Evolutionary conservation across 1,140 invertebrate species (phyloP).

Genomic region (Yoshiicerus persimilis): DNA sequence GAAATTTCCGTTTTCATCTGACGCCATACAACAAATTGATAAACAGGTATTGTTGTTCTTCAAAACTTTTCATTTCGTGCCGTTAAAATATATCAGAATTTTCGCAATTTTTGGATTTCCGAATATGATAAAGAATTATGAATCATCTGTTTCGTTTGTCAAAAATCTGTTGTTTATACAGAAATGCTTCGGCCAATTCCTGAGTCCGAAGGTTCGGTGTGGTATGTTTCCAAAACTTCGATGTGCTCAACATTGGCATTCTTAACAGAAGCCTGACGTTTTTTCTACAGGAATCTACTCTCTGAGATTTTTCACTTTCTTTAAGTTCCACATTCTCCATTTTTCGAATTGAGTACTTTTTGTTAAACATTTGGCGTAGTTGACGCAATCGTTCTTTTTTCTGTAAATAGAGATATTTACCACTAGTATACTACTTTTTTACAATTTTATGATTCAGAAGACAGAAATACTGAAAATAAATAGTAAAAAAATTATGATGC

Average conservation of each 20-base stretch:
- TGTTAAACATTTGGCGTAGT: slow-evolving; percentile 74
- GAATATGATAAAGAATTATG: no score
- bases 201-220: slow-evolving; percentile 64
- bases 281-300: slow-evolving; percentile 55
- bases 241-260: slow-evolving; percentile 47
- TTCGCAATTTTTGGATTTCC: no score
- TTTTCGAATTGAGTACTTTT: slow-evolving; percentile 63
- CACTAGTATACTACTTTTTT: no score
- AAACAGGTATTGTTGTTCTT: no score
- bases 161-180: slow-evolving; percentile 75
- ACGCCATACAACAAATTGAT: no score
- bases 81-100: no score
- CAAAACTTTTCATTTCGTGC: no score
- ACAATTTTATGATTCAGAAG: no score
- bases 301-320: slow-evolving; percentile 66
- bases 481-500: neutral
- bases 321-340: slow-evolving; percentile 56
- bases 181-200: slow-evolving; percentile 70
- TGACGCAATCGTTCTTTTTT: slow-evolving; percentile 85
- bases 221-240: slow-evolving; percentile 47
- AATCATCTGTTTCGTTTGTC: no score
- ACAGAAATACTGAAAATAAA: neutral
- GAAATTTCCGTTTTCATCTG: no score
- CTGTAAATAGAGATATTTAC: slow-evolving; percentile 62
- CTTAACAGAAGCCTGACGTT: neutral